Evolutionary conservation across 2,888 invertebrate genomes (phyloP), one percentile per base, ranked within the genome.

Genomic region (Ischnura elegans): DNA sequence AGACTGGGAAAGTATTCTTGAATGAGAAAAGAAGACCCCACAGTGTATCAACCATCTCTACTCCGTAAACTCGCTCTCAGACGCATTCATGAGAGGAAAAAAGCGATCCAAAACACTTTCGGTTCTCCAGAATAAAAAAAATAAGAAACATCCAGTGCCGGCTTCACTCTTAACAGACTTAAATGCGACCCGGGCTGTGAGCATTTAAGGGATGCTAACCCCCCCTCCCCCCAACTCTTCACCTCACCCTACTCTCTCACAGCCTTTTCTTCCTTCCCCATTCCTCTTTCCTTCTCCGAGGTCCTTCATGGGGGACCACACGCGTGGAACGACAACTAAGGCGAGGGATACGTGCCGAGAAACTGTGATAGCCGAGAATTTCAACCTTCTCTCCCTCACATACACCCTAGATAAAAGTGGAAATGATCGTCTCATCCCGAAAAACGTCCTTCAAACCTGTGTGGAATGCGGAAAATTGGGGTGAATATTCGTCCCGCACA

Each of bases 391-490:
- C 76, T 2, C 76, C 36, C 76, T 13, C 10, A n/a, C n/a, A n/a
- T n/a, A n/a, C n/a, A n/a, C n/a, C 76, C 5, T n/a, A 29, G 8
- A 36, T 10, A 8, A 16, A 61, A 36, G 36, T 36, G 10, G 36
- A 36, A 61, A 76, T 36, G 3, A 76, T 76, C 76, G 76, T 76
- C 76, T 10, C 61, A 4, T n/a, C 61, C 76, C 2, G 13, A 29
- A 13, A 29, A 2, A 29, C 13, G 8, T 10, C 36, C 76, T 36
- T 76, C 76, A 8, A 10, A 55, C n/a, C 55, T 16, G 25, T 10
- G 42, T 6, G 87, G 87, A 55, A 87, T 55, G 87, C 90, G 90
- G 90, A 90, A 90, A 90, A 90, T 90, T 90, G 43, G 61, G n/a
- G 43, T 55, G 55, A 51, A 55, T 87, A 55, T 55, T 55, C 55